phyloP scores from a whole-genome alignment of 1,140 invertebrate genomes.

The Neomicropteryx cornuta region DNA sequence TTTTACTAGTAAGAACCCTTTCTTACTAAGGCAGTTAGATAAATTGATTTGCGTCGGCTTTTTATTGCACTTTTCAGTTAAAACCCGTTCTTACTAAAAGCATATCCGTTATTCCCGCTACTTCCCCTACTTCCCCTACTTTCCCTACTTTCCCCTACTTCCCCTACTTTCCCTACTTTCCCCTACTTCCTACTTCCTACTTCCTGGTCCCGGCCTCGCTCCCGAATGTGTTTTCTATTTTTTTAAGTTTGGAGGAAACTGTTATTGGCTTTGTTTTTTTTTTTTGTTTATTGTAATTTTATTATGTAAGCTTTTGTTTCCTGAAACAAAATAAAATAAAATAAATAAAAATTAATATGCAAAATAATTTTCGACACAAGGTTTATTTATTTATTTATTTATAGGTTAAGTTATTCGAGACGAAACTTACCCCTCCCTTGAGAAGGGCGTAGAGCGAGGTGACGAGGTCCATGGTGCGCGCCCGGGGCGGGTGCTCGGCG shows the following conservation, averaged over 20 bases:
- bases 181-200: no score
- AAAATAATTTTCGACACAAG: neutral
- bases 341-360: constrained; percentile 1
- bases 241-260: neutral
- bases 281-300: neutral
- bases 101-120: no score
- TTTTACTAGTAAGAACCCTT: no score
- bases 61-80: no score
- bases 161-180: no score
- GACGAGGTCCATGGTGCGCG: constrained; percentile 37
- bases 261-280: neutral
- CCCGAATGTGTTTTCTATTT: neutral
- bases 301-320: neutral
- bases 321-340: neutral
- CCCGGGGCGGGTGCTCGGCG: constrained; percentile 29
- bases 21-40: no score
- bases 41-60: no score
- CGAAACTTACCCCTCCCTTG: constrained; percentile 25
- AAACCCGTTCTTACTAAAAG: no score
- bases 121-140: no score
- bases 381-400: constrained; percentile 3
- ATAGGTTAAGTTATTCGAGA: neutral
- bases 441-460: constrained; percentile 38
- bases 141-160: no score
- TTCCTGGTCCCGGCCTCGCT: no score